Conservation (phyloP, 1,140 invertebrate species). For the Euwallacea fornicatus region DNA sequence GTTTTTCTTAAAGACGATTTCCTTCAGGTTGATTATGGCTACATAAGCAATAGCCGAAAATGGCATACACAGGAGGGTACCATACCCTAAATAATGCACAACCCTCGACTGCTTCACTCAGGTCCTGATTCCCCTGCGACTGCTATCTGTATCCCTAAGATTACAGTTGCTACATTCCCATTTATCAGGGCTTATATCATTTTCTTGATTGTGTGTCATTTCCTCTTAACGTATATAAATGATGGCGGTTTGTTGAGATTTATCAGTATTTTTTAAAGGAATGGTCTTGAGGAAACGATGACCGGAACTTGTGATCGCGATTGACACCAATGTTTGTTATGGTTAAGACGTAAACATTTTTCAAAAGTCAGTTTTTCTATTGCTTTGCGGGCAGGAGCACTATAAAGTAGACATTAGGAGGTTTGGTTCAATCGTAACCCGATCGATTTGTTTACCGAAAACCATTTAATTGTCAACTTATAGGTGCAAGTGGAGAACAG, state of each 20-base stretch:
- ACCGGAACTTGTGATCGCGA: background rate
- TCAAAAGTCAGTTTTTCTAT: background rate
- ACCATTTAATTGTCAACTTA: conserved; percentile 28
- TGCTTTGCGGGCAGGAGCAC: background rate
- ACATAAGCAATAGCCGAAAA: no score
- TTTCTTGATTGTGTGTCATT: conserved; percentile 22
- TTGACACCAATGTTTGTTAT: background rate
- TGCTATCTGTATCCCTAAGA: conserved; percentile 16
- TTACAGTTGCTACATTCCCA: conserved; percentile 5
- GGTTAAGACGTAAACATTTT: background rate
- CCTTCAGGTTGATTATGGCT: no score
- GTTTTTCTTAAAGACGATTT: no score
- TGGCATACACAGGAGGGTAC: no score
- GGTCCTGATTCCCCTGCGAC: conserved; percentile 39
- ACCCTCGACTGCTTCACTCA: conserved; percentile 47
- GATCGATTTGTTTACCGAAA: conserved; percentile 18
- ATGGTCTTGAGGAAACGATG: background rate
- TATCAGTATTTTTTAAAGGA: background rate
- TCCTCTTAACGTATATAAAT: conserved; percentile 12
- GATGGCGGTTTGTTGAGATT: background rate
- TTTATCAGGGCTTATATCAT: conserved; percentile 24
- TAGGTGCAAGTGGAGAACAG: conserved; percentile 26
- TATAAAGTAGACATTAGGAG: background rate
- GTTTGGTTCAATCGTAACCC: conserved; percentile 8
- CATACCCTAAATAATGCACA: conserved; percentile 47